Evolutionary conservation across 1,140 invertebrate genomes (phyloP), one percentile per base, ranked within the genome.

Genomic region (Reticulitermes speratus): DNA sequence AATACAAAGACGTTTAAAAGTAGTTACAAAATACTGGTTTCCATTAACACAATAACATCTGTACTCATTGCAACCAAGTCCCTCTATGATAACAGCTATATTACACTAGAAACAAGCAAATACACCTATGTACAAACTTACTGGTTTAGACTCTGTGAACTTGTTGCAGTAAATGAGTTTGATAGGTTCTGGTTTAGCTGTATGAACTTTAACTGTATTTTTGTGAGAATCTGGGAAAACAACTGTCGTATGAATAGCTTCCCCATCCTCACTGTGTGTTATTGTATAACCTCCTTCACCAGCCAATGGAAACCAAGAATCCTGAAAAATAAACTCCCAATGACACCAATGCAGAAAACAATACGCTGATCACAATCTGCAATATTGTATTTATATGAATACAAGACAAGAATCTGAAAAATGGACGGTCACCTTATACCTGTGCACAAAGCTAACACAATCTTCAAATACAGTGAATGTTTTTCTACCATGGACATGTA

Each of bases 251-350:
- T 91, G 89, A 44, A 91, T 90, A 82, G 94, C 88, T 87, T 93
- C 92, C 0, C 94, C 94, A 8, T 92, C 90, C 86, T 91, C 92
- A 83, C 92, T 93, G 89, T 95, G 94, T 87, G 92, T 92, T 88
- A 95, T 92, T 2, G 93, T 94, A 88, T 91, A 93, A n/a, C 93
- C 94, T n/a, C 93, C 93, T 86, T 92, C 93, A 69, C 88, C 88
- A 85, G 86, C 86, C 23, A 84, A 6, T 30, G 44, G 30, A 52
- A 84, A 84, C 52, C 44, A 30, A 84, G n/a, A 19, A 86, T 86
- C 55, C 85, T 86, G 85, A 83, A 48, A 83, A 45, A 52, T 86
- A 32, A 52, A 84, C 19, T 48, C 12, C 30, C 8, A 14, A 52
- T 16, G 30, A 52, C 52, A 21, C n/a, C 12, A 55, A 16, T 84